Conservation (phyloP, 2,797 vertebrate genomes). For the Spinus olivaceus region DNA sequence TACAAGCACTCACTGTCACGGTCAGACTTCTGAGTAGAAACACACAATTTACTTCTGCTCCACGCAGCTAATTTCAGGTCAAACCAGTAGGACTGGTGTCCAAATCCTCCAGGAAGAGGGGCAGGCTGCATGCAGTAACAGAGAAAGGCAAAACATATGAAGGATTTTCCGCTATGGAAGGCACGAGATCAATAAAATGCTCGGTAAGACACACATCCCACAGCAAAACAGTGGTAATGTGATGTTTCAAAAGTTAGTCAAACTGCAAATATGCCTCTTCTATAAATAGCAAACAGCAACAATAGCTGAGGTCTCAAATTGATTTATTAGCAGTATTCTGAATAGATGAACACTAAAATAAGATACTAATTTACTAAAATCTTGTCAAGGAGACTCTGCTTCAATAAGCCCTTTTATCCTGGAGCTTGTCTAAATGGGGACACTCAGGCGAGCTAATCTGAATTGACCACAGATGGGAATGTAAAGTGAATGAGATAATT, state of each 20-base stretch:
- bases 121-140: background rate
- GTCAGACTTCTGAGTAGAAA: background rate
- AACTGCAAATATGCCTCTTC: slow-evolving; percentile 1
- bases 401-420: slow-evolving; percentile 57
- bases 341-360: slow-evolving; percentile 41
- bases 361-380: slow-evolving; percentile 59
- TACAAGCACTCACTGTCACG: background rate
- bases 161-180: background rate
- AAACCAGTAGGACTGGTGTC: background rate
- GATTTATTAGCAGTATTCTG: slow-evolving; percentile 64
- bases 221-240: background rate
- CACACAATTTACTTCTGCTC: background rate
- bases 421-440: slow-evolving; percentile 58
- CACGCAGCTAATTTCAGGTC: background rate
- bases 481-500: slow-evolving; percentile 60
- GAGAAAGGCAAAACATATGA: background rate
- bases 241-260: slow-evolving; percentile 4
- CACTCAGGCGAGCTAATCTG: slow-evolving; percentile 63
- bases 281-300: slow-evolving; percentile 41
- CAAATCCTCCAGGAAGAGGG: background rate
- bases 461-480: slow-evolving; percentile 59
- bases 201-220: background rate
- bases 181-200: background rate
- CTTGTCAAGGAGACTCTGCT: slow-evolving; percentile 54
- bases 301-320: slow-evolving; percentile 21